A percentile compares a stretch with the other conserved stretches of the same genome.
Evolutionary conservation across 2,888 invertebrate species (phyloP).

Genomic region (Aspidiotus destructor): DNA sequence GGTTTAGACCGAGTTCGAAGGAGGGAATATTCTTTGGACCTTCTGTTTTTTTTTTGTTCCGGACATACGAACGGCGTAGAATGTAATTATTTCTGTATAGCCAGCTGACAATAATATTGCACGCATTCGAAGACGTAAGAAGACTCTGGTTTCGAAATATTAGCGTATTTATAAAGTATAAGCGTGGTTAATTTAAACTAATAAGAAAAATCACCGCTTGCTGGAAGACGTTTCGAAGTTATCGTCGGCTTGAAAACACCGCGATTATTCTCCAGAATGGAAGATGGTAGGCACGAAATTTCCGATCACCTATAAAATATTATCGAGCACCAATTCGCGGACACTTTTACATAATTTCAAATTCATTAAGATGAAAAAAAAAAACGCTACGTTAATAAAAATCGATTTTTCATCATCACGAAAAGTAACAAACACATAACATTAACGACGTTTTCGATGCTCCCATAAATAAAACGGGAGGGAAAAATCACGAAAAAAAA

Average conservation of each 20-base stretch:
- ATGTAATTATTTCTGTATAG: no score
- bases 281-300: no score
- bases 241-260: no score
- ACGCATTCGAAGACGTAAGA: neutral
- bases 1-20: no score
- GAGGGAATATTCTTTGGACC: no score
- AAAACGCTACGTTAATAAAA: neutral
- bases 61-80: no score
- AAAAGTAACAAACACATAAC: conserved; percentile 2
- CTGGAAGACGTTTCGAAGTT: neutral
- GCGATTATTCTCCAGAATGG: no score
- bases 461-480: neutral
- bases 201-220: neutral
- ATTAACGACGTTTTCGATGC: neutral
- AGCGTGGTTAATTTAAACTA: neutral
- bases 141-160: neutral
- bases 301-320: no score
- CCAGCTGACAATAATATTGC: neutral
- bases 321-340: neutral
- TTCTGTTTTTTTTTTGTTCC: no score
- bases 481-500: neutral
- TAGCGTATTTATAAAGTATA: neutral
- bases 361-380: neutral
- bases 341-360: neutral
- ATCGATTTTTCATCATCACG: neutral